Base-by-base conservation (phyloP, 2,797 vertebrate genomes). In the Rhynchotus rufescens region DNA sequence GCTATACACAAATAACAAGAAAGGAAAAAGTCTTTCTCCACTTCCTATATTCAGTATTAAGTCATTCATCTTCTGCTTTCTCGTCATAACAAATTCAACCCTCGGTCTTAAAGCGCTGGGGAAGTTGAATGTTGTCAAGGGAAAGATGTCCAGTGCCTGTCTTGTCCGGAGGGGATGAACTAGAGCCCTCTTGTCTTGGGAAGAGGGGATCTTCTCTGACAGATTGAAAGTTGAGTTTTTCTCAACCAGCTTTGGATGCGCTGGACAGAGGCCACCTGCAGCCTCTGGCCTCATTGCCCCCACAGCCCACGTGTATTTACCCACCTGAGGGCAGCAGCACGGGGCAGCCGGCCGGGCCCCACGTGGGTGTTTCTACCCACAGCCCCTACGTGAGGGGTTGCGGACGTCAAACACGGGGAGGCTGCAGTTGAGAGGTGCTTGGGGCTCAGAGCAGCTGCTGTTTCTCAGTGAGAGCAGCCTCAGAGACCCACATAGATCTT, bases 361-460 rank as follows among this genome's bases (percentile, higher is more conserved):
- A 8, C 7, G 10, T 1, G 5, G 1, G 38, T 0, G 0, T n/a
- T 28, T 61, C 52, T 65, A 65, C 1, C 61, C 62, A 36, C 36
- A 36, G 36, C 36, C 56, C 67, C 32, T 45, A 81, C 79, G 75
- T 6, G 7, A 42, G 22, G 28, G 16, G 11, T 2, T 66, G 76
- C 52, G 60, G n/a, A 21, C 2, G 65, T 36, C 69, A 64, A 49
- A 49, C 0, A 4, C 44, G 11, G 49, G 26, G 74, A 75, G 49
- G 69, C 61, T 68, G 52, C 83, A 72, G 59, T 40, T 62, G 65
- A 60, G 69, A 92, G 52, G 76, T 80, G 34, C 22, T 64, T 89
- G 7, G 5, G 22, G 57, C 82, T 80, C 47, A 84, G 47, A 79
- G 47, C 36, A 62, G 47, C 65, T n/a, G n/a, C n/a, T n/a, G n/a